These are phyloP conservation scores for Aptenodytes forsteri DNA, from an alignment of 2,113 vertebrate genomes.

Conservation along the genomic window DNA sequence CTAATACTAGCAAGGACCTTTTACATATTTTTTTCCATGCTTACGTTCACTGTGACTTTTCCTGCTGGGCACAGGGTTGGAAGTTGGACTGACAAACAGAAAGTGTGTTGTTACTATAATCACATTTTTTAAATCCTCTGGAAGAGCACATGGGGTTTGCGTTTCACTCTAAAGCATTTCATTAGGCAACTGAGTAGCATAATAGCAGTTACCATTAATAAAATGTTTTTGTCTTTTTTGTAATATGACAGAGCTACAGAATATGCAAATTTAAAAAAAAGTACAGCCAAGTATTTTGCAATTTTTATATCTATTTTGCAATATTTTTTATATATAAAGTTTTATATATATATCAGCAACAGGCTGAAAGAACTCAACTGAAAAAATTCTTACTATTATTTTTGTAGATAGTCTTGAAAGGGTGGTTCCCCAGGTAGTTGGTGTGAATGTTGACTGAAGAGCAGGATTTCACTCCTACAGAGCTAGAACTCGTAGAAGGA, in stretches of 20 bases:
- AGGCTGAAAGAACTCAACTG: background rate
- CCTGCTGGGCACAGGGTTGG: background rate
- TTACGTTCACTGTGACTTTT: conserved; percentile 32
- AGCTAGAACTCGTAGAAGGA: background rate
- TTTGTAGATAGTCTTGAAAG: background rate
- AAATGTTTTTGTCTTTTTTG: background rate
- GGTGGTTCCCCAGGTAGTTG: background rate
- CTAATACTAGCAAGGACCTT: conserved; percentile 10
- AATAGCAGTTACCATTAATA: background rate
- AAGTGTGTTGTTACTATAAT: background rate
- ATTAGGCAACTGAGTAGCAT: background rate
- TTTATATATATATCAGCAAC: background rate
- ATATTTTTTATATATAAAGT: background rate
- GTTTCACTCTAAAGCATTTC: background rate
- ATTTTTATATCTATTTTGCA: background rate
- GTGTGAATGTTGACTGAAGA: background rate
- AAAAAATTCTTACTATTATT: background rate
- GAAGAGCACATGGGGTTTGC: background rate
- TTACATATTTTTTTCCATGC: conserved; percentile 6
- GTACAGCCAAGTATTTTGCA: background rate
- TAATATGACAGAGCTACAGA: background rate
- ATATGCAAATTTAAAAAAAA: background rate
- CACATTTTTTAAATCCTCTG: background rate
- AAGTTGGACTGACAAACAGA: background rate
- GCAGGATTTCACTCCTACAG: background rate